Conservation (phyloP, 2,113 vertebrate species). For the Cairina moschata region DNA sequence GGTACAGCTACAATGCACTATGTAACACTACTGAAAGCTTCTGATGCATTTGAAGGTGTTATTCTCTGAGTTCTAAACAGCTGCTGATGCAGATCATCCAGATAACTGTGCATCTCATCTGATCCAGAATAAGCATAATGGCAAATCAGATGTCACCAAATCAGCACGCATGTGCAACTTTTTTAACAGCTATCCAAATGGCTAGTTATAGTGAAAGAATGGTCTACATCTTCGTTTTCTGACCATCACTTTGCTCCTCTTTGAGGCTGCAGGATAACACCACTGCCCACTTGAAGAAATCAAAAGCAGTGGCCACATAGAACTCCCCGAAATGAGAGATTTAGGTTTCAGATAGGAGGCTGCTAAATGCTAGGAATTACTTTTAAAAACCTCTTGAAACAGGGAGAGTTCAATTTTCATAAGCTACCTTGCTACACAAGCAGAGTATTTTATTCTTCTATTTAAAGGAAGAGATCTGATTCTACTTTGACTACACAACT, state of each 20-base stretch:
- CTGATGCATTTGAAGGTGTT: neutral
- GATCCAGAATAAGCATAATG: neutral
- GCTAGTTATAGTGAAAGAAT: neutral
- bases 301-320: neutral
- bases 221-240: neutral
- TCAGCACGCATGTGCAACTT: neutral
- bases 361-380: neutral
- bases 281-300: neutral
- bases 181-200: neutral
- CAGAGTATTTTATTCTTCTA: neutral
- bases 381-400: neutral
- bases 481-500: neutral
- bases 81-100: neutral
- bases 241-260: neutral
- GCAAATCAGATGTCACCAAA: neutral
- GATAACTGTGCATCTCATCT: neutral
- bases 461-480: neutral
- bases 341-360: neutral
- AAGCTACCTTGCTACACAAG: neutral
- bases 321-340: neutral
- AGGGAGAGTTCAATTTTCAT: neutral
- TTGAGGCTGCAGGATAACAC: neutral
- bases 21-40: neutral
- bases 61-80: neutral
- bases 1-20: fast-evolving